phyloP scores from a whole-genome alignment of 2,888 invertebrate genomes.

The Lordiphosa fenestrarum region DNA sequence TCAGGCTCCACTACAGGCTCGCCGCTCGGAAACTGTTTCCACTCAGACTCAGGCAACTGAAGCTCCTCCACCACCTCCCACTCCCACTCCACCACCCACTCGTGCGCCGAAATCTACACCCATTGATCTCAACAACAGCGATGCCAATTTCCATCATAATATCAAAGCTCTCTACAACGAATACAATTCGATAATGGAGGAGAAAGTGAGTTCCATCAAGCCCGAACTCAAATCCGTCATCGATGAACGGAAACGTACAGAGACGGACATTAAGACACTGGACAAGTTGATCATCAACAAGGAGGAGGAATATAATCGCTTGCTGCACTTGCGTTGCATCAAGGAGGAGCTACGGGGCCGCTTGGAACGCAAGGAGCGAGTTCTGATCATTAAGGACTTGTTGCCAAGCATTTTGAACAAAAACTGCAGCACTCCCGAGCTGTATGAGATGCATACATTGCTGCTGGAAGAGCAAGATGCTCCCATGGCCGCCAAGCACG shows the following conservation, averaged over 20 bases:
- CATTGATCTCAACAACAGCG: constrained; percentile 44
- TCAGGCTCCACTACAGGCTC: constrained; percentile 24
- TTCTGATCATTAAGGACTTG: constrained; percentile 79
- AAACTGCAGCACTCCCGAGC: constrained; percentile 38
- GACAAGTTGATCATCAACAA: constrained; percentile 89
- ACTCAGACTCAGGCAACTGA: constrained; percentile 28
- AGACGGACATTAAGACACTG: constrained; percentile 86
- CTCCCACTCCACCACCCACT: neutral
- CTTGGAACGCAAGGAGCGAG: constrained; percentile 86
- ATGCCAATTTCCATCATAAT: constrained; percentile 66
- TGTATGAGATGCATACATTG: constrained; percentile 42
- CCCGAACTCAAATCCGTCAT: constrained; percentile 84
- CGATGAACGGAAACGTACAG: constrained; percentile 84
- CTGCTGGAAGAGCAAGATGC: constrained; percentile 32
- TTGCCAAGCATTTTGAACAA: constrained; percentile 48
- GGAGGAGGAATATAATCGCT: constrained; percentile 93
- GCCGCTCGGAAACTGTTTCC: constrained; percentile 27
- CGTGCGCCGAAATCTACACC: constrained; percentile 14
- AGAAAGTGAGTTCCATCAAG: constrained; percentile 82
- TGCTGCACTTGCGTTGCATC: constrained; percentile 89
- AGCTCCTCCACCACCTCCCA: neutral
- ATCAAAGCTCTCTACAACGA: constrained; percentile 65
- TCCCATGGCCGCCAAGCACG: constrained; percentile 15
- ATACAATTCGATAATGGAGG: constrained; percentile 55
- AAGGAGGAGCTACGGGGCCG: constrained; percentile 90